A percentile compares a stretch with the other conserved stretches of the same genome.
phyloP scores from a whole-genome alignment of 1,140 invertebrate genomes.

The Pinna nobilis region DNA sequence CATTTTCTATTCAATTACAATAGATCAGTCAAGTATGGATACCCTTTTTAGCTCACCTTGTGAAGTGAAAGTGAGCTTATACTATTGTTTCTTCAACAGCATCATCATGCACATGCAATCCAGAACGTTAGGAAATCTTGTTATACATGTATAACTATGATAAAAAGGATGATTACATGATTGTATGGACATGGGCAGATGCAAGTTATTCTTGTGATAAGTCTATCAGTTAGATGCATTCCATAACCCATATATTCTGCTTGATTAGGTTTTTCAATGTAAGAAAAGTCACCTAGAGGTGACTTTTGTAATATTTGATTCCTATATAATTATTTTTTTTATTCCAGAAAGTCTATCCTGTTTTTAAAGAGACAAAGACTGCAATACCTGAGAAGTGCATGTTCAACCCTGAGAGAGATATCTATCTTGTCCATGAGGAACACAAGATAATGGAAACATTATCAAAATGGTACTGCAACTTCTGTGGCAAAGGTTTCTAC shows the following conservation, averaged over 20 bases:
- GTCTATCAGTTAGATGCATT: background rate
- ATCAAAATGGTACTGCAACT: constrained; percentile 92
- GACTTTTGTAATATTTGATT: background rate
- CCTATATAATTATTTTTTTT: constrained; percentile 19
- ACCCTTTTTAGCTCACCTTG: too few relatives aligned
- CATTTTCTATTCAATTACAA: too few relatives aligned
- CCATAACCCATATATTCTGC: background rate
- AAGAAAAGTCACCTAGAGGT: background rate
- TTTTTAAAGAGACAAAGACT: constrained; percentile 89
- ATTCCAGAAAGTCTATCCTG: constrained; percentile 88
- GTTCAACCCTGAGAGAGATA: constrained; percentile 89
- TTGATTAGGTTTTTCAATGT: background rate
- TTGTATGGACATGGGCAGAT: too few relatives aligned
- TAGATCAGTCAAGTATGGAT: too few relatives aligned
- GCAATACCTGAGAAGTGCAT: constrained; percentile 89
- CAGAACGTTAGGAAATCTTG: too few relatives aligned
- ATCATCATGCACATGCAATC: too few relatives aligned
- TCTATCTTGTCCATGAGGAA: constrained; percentile 87
- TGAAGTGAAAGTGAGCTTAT: too few relatives aligned
- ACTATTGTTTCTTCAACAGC: too few relatives aligned
- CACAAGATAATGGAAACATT: constrained; percentile 71
- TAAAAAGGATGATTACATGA: too few relatives aligned
- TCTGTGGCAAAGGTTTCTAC: constrained; percentile 94
- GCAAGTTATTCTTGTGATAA: too few relatives aligned
- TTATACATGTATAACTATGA: too few relatives aligned